Base-by-base conservation (phyloP, 2,888 invertebrate genomes). In the Eristalis tenax region DNA sequence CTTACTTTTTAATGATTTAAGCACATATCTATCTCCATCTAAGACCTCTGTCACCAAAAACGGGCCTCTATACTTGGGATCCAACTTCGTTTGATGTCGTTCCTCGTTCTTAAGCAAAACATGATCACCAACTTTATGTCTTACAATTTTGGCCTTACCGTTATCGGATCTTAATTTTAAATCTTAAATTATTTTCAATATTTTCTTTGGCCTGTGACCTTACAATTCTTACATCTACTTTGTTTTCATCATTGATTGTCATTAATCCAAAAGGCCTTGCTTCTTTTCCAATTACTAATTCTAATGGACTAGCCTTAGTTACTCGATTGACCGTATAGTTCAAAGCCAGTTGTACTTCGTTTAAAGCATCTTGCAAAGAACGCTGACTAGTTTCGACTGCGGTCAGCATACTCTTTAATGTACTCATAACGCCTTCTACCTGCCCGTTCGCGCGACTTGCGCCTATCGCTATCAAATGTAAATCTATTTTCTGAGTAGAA, bases 381-480 rank as follows among this genome's bases (percentile, higher is more conserved):
- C 78, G 70, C 22, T 77, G n/a, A n/a, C n/a, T 88, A 18, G 64
- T 83, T 71, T 89, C 89, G 28, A 78, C 77, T n/a, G 83, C 89
- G 2, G 85, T 88, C 40, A 89, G 59, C 66, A 83, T 74, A 13
- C 73, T 32, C 64, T 88, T 88, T 22, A 87, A 69, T 5, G 70
- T 77, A 35, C 81, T 83, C 82, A 82, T 84, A 0, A 76, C 78
- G 13, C 83, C 70, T 64, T 86, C 88, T 50, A 83, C 85, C 65
- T 89, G 86, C 11, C 86, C 81, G 61, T 81, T 88, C n/a, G 78
- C 83, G 26, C 86, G 69, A 75, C 83, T 83, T 61, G 68, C 79
- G 57, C 83, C 79, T 50, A 83, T 82, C 22, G 81, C 81, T 50
- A 83, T 83, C 43, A 86, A 68, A 75, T 88, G 78, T 32, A 84